Evolutionary conservation across 2,113 vertebrate species (phyloP).

Genomic region (Elanoides forficatus): DNA sequence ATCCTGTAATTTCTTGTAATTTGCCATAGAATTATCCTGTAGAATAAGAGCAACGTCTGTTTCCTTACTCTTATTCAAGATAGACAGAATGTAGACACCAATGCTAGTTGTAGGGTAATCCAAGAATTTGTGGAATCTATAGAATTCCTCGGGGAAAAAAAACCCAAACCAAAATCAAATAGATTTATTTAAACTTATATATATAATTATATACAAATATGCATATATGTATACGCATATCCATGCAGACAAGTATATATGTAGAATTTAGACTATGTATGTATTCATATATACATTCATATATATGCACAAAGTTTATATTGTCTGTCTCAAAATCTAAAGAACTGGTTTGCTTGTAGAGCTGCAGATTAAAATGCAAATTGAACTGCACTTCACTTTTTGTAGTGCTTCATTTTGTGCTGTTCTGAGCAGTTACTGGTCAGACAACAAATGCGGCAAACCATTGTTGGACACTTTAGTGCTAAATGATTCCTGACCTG

Average conservation of each 20-base stretch:
- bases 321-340: not conserved
- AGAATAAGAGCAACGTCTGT: not conserved
- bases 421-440: not conserved
- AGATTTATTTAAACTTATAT: not conserved
- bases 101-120: not conserved
- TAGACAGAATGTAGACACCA: not conserved
- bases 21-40: not conserved
- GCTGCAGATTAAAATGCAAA: not conserved
- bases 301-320: not conserved
- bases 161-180: fast-evolving
- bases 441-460: not conserved
- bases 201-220: too few species aligned
- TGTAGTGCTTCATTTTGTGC: not conserved
- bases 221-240: not conserved
- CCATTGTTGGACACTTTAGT: not conserved
- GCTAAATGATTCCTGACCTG: not conserved
- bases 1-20: not conserved
- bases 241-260: not conserved
- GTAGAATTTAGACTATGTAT: not conserved
- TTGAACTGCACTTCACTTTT: not conserved
- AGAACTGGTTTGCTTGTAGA: not conserved
- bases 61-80: not conserved
- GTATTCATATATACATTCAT: not conserved
- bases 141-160: not conserved
- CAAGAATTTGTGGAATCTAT: not conserved